Conservation (phyloP, 2,888 invertebrate species). For the Hypsopygia costalis region DNA sequence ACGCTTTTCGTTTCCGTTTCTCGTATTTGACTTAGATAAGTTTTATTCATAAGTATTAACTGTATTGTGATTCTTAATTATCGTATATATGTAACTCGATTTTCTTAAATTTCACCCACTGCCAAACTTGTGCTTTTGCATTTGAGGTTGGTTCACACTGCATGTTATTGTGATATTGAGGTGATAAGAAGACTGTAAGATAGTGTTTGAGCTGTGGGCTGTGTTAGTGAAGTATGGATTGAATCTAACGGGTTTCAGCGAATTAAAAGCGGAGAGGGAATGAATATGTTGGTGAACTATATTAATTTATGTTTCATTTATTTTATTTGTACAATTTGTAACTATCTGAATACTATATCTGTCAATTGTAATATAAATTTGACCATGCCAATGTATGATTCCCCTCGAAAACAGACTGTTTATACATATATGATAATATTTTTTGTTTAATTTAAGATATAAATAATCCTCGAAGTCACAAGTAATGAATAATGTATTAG, state of each 20-base stretch:
- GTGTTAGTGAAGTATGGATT: conserved; percentile 41
- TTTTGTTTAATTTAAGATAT: no score
- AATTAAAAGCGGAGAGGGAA: conserved; percentile 19
- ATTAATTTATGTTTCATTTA: neutral
- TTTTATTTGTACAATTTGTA: neutral
- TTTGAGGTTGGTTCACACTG: conserved; percentile 45
- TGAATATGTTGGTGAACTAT: conserved; percentile 20
- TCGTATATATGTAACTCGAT: conserved; percentile 54
- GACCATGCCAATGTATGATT: no score
- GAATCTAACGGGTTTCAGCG: no score
- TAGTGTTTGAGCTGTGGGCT: conserved; percentile 39
- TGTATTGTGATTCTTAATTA: conserved; percentile 75
- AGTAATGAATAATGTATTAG: no score
- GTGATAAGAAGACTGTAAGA: conserved; percentile 31
- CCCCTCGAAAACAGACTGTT: no score
- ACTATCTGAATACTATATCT: neutral
- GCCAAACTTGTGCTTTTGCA: conserved; percentile 52
- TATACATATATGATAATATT: no score
- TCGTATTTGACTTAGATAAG: conserved; percentile 59
- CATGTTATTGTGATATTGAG: conserved; percentile 56
- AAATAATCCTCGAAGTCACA: no score
- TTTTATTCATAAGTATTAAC: conserved; percentile 72
- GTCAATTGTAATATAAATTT: neutral
- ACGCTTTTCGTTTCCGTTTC: conserved; percentile 46
- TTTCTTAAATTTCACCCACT: conserved; percentile 51